Evolutionary conservation across 2,888 invertebrate species (phyloP).

Genomic region (Agrotis clavis): DNA sequence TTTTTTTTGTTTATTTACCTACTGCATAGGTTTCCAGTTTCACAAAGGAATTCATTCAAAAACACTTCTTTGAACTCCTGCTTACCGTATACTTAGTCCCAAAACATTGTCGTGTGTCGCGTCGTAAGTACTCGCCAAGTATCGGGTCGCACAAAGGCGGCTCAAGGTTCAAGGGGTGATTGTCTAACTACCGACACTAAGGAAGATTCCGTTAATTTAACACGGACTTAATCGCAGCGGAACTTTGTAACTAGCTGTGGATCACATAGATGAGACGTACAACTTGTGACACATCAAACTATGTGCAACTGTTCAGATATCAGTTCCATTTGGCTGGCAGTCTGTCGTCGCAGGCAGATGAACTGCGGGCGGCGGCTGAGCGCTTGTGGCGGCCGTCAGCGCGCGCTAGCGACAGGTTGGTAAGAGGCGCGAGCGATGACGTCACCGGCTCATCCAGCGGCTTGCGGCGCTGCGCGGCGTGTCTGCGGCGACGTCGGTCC

Average conservation of each 20-base stretch:
- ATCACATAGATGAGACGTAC: constrained; percentile 40
- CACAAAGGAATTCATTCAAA: not conserved
- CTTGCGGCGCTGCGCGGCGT: constrained; percentile 33
- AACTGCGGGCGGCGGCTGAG: constrained; percentile 28
- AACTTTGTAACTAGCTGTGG: constrained; percentile 49
- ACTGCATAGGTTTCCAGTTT: not conserved
- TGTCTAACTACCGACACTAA: constrained; percentile 55
- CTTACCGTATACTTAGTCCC: not conserved
- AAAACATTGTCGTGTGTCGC: constrained; percentile 17
- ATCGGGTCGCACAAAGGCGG: constrained; percentile 46
- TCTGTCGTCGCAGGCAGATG: constrained; percentile 18
- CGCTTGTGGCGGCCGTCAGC: constrained; percentile 50
- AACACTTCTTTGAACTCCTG: constrained; percentile 11
- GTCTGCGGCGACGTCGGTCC: constrained; percentile 37
- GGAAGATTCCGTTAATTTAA: constrained; percentile 60
- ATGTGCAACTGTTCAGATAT: constrained; percentile 17
- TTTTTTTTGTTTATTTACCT: not conserved
- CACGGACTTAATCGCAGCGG: constrained; percentile 47
- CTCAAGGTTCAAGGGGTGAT: constrained; percentile 48
- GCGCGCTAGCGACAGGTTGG: constrained; percentile 34
- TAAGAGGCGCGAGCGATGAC: constrained; percentile 30
- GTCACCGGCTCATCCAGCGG: constrained; percentile 39
- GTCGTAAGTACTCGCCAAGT: constrained; percentile 25
- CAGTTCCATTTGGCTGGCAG: constrained; percentile 25
- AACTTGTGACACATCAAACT: constrained; percentile 34